Evolutionary conservation across 2,888 invertebrate genomes (phyloP).

Genomic region (Cataglyphis cursor): DNA sequence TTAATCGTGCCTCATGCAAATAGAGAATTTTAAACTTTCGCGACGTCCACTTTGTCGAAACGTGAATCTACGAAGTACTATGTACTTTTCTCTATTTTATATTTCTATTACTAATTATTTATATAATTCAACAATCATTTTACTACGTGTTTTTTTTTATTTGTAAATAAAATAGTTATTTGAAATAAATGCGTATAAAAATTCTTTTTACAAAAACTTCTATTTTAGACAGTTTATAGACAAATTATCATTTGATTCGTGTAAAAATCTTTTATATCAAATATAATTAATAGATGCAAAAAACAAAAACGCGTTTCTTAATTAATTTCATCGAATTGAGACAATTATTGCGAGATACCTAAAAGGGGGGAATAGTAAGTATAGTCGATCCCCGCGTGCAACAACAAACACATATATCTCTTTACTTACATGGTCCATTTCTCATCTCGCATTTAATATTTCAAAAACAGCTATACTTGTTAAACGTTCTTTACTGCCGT

Average conservation of each 20-base stretch:
- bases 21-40: constrained; percentile 32
- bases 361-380: background rate
- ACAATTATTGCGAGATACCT: constrained; percentile 11
- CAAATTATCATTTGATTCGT: background rate
- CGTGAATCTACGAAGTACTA: background rate
- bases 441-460: constrained; percentile 38
- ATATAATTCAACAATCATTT: background rate
- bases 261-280: background rate
- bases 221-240: no score
- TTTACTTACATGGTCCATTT: constrained; percentile 21
- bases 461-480: constrained; percentile 17
- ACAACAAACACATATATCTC: background rate
- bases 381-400: background rate
- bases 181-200: background rate
- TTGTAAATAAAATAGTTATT: background rate
- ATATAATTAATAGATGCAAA: background rate
- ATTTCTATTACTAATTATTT: background rate
- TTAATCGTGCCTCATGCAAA: constrained; percentile 63
- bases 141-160: background rate
- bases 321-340: constrained; percentile 17
- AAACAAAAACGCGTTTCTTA: background rate
- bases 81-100: background rate
- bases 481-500: constrained; percentile 32
- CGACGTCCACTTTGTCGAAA: constrained; percentile 28
- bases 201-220: background rate